These are phyloP conservation scores for Macrophya annulata DNA, from an alignment of 2,888 invertebrate species.

Conservation along the genomic window DNA sequence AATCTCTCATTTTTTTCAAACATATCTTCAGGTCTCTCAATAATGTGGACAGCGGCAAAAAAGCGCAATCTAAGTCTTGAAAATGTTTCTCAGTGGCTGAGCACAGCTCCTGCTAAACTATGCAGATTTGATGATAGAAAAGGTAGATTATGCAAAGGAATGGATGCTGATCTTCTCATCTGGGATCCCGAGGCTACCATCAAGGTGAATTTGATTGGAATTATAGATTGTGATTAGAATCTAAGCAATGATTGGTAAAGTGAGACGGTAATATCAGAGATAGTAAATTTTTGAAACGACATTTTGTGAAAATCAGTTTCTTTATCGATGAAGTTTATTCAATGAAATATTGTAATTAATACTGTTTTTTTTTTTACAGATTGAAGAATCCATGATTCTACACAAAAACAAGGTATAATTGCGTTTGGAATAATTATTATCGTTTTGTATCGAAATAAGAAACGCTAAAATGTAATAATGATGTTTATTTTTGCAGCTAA, in stretches of 20 bases:
- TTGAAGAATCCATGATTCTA: conserved; percentile 81
- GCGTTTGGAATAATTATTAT: conserved; percentile 33
- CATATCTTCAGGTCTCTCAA: conserved; percentile 81
- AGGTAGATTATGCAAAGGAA: conserved; percentile 83
- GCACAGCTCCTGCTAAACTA: conserved; percentile 83
- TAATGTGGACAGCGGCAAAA: conserved; percentile 86
- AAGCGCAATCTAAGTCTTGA: conserved; percentile 81
- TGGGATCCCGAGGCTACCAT: conserved; percentile 86
- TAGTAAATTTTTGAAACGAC: not conserved
- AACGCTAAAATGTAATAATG: conserved; percentile 18
- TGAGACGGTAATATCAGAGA: not conserved
- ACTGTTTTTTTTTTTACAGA: conserved; percentile 64
- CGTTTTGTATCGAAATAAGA: not conserved
- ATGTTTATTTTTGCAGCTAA: conserved; percentile 80
- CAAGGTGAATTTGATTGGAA: conserved; percentile 68
- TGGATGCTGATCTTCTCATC: conserved; percentile 88
- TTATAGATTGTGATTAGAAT: conserved; percentile 20
- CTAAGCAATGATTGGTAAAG: not conserved
- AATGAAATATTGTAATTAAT: conserved; percentile 4
- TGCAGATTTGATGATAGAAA: conserved; percentile 84
- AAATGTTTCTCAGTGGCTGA: conserved; percentile 83
- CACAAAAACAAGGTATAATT: conserved; percentile 85
- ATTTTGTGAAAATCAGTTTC: not conserved
- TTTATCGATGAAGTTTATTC: not conserved
- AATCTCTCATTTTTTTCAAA: not conserved